Conservation (phyloP, 2,888 invertebrate species). For the Octodonta nipae region DNA sequence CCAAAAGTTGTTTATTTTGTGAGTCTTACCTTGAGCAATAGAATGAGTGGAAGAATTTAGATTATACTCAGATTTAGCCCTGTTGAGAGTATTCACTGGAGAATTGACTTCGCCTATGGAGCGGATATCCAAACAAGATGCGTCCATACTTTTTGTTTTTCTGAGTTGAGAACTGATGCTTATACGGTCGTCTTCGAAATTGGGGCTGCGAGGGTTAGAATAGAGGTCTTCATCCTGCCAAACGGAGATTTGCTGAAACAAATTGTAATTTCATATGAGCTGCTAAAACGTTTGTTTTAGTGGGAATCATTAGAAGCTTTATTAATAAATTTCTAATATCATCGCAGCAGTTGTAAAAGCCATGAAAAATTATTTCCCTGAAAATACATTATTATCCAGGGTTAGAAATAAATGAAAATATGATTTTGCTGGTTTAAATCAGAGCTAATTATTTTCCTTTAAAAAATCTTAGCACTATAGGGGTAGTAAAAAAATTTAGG, state of each 20-base stretch:
- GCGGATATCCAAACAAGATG: conserved; percentile 72
- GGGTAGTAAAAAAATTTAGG: too few species aligned
- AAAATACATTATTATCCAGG: too few species aligned
- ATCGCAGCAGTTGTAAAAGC: too few species aligned
- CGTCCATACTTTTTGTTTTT: conserved; percentile 80
- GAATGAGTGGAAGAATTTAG: conserved; percentile 61
- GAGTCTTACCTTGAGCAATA: conserved; percentile 53
- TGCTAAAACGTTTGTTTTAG: too few species aligned
- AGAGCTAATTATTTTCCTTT: too few species aligned
- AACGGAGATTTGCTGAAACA: conserved; percentile 58
- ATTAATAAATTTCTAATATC: too few species aligned
- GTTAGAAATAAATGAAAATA: too few species aligned
- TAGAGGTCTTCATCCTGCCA: conserved; percentile 67
- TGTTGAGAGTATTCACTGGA: conserved; percentile 52
- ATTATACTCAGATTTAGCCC: conserved; percentile 82
- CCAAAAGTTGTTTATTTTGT: too few species aligned
- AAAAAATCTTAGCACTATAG: too few species aligned
- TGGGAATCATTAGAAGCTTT: too few species aligned
- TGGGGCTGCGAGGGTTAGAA: conserved; percentile 46
- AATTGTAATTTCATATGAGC: background rate
- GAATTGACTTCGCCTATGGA: conserved; percentile 53
- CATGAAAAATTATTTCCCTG: too few species aligned
- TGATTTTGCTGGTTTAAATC: too few species aligned
- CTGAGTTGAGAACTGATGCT: conserved; percentile 67
- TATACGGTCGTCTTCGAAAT: conserved; percentile 56